Evolutionary conservation across 2,888 invertebrate genomes (phyloP).

Genomic region (Lepeophtheirus nordmannii): DNA sequence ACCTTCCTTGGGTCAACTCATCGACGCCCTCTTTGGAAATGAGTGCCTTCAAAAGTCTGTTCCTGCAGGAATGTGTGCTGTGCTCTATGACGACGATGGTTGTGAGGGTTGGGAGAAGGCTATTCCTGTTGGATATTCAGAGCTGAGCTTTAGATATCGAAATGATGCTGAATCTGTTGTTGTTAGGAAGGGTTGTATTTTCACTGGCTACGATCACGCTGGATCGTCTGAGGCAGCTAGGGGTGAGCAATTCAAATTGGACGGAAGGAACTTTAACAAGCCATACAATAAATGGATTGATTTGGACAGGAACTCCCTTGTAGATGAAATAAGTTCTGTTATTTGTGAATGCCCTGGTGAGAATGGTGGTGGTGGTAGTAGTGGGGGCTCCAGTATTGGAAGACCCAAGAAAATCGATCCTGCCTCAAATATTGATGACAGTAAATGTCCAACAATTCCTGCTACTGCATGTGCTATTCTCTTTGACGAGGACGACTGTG

Average conservation of each 20-base stretch:
- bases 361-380: neutral
- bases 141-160: slow-evolving; percentile 5
- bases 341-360: slow-evolving; percentile 2
- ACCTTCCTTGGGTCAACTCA: neutral
- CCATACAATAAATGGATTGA: neutral
- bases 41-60: neutral
- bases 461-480: neutral
- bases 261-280: neutral
- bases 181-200: slow-evolving; percentile 3
- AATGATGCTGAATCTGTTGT: slow-evolving; percentile 14
- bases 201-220: slow-evolving; percentile 6
- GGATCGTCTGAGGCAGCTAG: neutral
- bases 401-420: neutral
- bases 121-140: neutral
- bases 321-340: slow-evolving; percentile 10
- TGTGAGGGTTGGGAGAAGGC: slow-evolving; percentile 15
- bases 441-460: slow-evolving; percentile 5
- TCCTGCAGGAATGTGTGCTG: slow-evolving; percentile 2
- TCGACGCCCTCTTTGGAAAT: neutral
- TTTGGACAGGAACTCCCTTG: neutral
- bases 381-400: neutral
- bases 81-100: slow-evolving; percentile 13
- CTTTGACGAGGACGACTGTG: slow-evolving; percentile 9
- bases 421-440: neutral
- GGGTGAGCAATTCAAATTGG: neutral